These are phyloP conservation scores for Ibidorhyncha struthersii DNA, from an alignment of 2,113 vertebrate species.

Conservation along the genomic window DNA sequence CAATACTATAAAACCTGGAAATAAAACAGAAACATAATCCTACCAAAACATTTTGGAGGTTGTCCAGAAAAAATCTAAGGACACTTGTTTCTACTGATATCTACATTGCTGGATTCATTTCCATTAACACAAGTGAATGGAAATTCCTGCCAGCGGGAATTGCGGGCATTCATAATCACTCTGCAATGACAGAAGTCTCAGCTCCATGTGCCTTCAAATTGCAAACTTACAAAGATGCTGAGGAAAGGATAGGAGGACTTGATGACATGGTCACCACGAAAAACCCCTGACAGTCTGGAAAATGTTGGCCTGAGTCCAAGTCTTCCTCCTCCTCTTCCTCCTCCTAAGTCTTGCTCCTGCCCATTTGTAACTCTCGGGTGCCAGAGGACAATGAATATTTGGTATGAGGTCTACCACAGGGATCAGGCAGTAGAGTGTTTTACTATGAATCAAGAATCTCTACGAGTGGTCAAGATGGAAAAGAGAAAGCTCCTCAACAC, in stretches of 20 bases:
- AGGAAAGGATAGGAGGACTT: neutral
- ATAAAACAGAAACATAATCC: constrained; percentile 22
- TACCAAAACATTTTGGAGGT: neutral
- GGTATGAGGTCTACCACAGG: rapidly evolving
- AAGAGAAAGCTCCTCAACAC: neutral
- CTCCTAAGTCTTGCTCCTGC: neutral
- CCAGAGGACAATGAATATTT: neutral
- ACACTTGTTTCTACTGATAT: neutral
- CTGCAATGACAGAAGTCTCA: neutral
- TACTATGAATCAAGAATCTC: neutral
- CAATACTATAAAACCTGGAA: constrained; percentile 5
- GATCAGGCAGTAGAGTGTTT: neutral
- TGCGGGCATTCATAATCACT: too few species aligned
- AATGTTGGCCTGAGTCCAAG: neutral
- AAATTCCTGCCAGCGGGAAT: neutral
- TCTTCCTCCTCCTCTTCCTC: neutral
- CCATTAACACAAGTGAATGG: neutral
- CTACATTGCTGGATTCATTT: neutral
- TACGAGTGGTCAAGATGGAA: neutral
- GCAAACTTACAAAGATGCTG: neutral
- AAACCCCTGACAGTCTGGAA: neutral
- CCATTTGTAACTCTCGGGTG: neutral
- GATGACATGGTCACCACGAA: neutral
- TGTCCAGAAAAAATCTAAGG: neutral
- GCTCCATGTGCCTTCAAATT: neutral